Percentiles rank a stretch among this genome's conserved stretches.
Evolutionary conservation across 2,888 invertebrate genomes (phyloP).

Genomic region (Apomyelois bistriatella): DNA sequence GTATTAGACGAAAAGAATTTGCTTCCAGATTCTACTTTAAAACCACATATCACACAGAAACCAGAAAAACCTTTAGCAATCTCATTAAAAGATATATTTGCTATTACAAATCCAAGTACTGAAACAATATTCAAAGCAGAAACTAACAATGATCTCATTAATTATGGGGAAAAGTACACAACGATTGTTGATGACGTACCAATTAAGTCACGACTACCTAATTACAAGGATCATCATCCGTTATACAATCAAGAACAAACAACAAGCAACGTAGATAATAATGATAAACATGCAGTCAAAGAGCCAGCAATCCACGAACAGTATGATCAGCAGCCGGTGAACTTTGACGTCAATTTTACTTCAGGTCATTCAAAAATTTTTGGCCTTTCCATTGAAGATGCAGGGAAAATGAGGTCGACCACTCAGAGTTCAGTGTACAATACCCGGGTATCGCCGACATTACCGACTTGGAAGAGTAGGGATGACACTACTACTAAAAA

Average conservation of each 20-base stretch:
- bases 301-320: constrained; percentile 44
- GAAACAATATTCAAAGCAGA: constrained; percentile 53
- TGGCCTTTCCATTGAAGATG: constrained; percentile 81
- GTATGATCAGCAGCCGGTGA: constrained; percentile 33
- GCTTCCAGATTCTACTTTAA: constrained; percentile 52
- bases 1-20: constrained; percentile 36
- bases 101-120: constrained; percentile 37
- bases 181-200: constrained; percentile 28
- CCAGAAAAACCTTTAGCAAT: constrained; percentile 68
- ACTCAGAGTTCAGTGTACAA: constrained; percentile 72
- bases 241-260: background rate
- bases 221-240: constrained; percentile 29
- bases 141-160: constrained; percentile 48
- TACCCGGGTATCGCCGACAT: constrained; percentile 82
- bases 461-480: constrained; percentile 74
- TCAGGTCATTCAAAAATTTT: constrained; percentile 83
- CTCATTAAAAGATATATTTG: constrained; percentile 55
- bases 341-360: constrained; percentile 63
- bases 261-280: constrained; percentile 11
- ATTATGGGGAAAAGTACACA: constrained; percentile 43
- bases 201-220: constrained; percentile 29
- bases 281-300: constrained; percentile 25
- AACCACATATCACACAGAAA: constrained; percentile 70
- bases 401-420: constrained; percentile 72
- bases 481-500: constrained; percentile 67